Base-by-base conservation (phyloP, 2,797 vertebrate genomes). In the Alcedo quadribrachys region DNA sequence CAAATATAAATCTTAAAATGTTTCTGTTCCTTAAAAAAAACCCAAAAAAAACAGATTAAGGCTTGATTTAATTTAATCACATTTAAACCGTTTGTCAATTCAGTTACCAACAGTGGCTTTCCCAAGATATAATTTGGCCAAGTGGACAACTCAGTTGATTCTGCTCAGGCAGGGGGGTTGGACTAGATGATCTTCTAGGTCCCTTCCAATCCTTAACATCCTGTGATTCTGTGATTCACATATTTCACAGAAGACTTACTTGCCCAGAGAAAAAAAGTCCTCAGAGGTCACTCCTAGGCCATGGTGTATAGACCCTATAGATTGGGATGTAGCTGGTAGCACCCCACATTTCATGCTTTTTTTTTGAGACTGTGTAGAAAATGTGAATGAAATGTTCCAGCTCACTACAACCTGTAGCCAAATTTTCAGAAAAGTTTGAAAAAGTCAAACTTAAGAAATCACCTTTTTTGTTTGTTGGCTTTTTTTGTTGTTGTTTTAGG, bases 381-480 rank as follows among this genome's bases (percentile, higher is more conserved):
- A 87, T 0, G 3, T 51, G 11, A 77, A 46, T 27, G 2, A 46
- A 42, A 92, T 66, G 5, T 40, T 54, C 14, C 33, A 50, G 9
- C 27, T 80, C 16, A 8, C 6, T 54, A 25, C 21, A 50, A 2
- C 45, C 0, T 1, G 1, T 8, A 14, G 27, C 2, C 16, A 81
- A 53, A 65, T 28, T 45, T 25, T 16, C 9, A 4, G 8, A 50
- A 57, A 51, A 67, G 4, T 12, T 1, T 77, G 10, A 57, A 48
- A 5, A 1, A 50, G 25, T 11, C 3, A 8, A 65, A 54, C 5
- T 25, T 42, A 25, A 50, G 48, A 45, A 45, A 46, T 46, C 46
- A 46, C 22, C 9, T 46, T 48, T 14, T 48, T 48, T 46, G 22
- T 25, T 48, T 48, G 46, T 43, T 43, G 16, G 35, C 35, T 43